Evolutionary conservation across 2,888 invertebrate species (phyloP).

Genomic region (Pomacea canaliculata): DNA sequence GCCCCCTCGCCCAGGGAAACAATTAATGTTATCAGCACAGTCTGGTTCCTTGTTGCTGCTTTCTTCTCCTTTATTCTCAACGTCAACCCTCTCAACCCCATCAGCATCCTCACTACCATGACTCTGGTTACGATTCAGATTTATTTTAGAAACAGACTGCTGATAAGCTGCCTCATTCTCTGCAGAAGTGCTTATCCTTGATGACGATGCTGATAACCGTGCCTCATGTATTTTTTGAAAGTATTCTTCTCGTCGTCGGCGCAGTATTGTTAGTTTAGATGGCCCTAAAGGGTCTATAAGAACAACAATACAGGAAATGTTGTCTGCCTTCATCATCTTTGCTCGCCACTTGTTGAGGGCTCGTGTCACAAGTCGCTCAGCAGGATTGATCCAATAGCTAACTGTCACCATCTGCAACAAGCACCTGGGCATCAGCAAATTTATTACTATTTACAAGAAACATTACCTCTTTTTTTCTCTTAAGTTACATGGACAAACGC

Average conservation of each 20-base stretch:
- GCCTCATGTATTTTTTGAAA: constrained; percentile 13
- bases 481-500: neutral
- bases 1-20: neutral
- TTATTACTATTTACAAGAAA: constrained; percentile 65
- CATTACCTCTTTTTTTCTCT: neutral
- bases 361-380: constrained; percentile 86
- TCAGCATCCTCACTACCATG: neutral
- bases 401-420: constrained; percentile 53
- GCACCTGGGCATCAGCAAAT: neutral
- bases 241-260: constrained; percentile 52
- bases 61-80: neutral
- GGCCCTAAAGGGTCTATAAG: constrained; percentile 91
- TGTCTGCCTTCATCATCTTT: constrained; percentile 92
- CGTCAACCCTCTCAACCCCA: neutral
- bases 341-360: constrained; percentile 87
- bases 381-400: constrained; percentile 82
- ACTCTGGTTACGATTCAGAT: neutral
- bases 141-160: neutral
- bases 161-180: neutral
- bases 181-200: neutral
- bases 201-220: neutral
- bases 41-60: neutral
- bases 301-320: constrained; percentile 92
- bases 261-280: constrained; percentile 56
- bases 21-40: neutral